phyloP scores from a whole-genome alignment of 2,113 vertebrate genomes.

The Nothoprocta perdicaria region DNA sequence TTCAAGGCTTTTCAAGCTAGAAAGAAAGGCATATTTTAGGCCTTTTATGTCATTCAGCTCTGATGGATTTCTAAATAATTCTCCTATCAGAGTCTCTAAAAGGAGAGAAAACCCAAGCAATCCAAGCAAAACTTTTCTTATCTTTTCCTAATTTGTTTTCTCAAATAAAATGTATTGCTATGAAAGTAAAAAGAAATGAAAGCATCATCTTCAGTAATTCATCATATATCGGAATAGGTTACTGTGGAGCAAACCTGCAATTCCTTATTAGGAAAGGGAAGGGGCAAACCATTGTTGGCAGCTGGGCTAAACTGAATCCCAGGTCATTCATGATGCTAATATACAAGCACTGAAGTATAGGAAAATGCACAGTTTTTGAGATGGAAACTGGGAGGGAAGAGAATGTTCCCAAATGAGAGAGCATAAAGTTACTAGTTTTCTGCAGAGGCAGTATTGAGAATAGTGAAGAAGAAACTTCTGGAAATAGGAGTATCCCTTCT shows the following conservation, averaged over 20 bases:
- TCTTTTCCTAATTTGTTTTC: not conserved
- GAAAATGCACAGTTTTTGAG: not conserved
- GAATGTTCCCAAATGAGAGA: not conserved
- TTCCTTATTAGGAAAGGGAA: not conserved
- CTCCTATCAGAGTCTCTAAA: not conserved
- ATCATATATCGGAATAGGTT: not conserved
- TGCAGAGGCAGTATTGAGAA: slow-evolving; percentile 23
- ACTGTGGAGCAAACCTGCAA: not conserved
- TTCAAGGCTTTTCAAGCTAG: not conserved
- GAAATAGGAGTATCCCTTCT: not conserved
- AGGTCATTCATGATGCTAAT: not conserved
- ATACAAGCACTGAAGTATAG: not conserved
- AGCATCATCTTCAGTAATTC: rapidly evolving
- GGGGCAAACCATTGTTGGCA: not conserved
- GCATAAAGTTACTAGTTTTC: not conserved
- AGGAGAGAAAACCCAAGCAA: not conserved
- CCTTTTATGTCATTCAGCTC: not conserved
- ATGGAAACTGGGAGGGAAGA: not conserved
- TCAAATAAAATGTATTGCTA: not conserved
- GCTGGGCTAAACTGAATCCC: not conserved
- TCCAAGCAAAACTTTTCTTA: not conserved
- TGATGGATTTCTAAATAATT: not conserved
- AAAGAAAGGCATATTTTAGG: not conserved
- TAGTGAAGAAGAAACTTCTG: not conserved
- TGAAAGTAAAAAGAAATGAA: not conserved